phyloP scores from a whole-genome alignment of 2,888 invertebrate genomes.

The Sminthurinus aureus region DNA sequence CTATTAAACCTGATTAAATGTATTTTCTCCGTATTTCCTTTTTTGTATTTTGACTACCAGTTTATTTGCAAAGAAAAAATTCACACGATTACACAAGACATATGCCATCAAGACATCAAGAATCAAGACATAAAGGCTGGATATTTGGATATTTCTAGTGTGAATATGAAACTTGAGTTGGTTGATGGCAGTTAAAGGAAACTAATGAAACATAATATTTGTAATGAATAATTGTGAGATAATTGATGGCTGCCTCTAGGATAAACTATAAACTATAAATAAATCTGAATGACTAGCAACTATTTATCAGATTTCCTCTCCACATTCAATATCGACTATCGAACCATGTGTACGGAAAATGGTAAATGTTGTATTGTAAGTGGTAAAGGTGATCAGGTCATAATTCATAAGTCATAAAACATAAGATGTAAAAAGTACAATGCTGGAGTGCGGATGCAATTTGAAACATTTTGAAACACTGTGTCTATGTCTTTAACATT shows the following conservation, averaged over 20 bases:
- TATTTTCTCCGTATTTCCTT: no score
- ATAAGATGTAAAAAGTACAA: not conserved
- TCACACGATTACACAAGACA: no score
- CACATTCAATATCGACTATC: not conserved
- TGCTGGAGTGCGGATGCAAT: not conserved
- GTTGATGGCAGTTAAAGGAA: not conserved
- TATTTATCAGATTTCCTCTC: conserved; percentile 4
- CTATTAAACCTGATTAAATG: no score
- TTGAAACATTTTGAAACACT: no score
- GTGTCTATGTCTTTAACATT: no score
- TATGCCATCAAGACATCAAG: not conserved
- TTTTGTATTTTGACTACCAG: no score
- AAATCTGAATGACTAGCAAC: conserved; percentile 4
- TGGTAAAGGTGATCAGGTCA: no score
- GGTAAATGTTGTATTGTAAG: not conserved
- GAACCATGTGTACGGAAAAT: not conserved
- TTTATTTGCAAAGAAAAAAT: no score
- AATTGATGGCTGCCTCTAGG: not conserved
- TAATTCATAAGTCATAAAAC: no score
- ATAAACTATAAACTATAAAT: not conserved
- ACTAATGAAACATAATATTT: conserved; percentile 10
- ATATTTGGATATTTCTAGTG: not conserved
- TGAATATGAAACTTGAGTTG: not conserved
- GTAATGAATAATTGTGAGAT: conserved; percentile 1
- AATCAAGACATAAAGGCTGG: not conserved